phyloP scores from a whole-genome alignment of 2,113 vertebrate genomes.

The Regulus satrapa region DNA sequence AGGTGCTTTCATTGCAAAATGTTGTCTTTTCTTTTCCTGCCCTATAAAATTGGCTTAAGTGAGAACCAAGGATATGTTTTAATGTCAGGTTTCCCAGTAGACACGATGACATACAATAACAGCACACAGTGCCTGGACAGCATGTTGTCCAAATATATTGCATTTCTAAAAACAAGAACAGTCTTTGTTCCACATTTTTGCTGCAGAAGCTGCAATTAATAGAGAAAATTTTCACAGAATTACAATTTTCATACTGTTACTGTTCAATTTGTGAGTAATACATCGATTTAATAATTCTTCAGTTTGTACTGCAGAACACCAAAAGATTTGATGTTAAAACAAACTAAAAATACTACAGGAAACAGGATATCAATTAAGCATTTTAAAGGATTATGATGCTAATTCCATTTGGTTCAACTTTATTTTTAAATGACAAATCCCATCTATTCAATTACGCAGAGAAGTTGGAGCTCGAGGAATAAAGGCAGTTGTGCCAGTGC shows the following conservation, averaged over 20 bases:
- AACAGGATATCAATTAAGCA: constrained; percentile 57
- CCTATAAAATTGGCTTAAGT: constrained; percentile 85
- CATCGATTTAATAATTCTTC: neutral
- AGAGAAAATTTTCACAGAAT: constrained; percentile 2
- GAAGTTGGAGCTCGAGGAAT: neutral
- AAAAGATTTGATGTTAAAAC: constrained; percentile 62
- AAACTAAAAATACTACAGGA: constrained; percentile 58
- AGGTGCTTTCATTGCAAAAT: constrained; percentile 87
- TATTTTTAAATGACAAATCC: constrained; percentile 23
- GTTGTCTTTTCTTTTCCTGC: constrained; percentile 81
- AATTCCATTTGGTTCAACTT: constrained; percentile 32
- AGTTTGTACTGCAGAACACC: neutral
- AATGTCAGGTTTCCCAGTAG: constrained; percentile 78
- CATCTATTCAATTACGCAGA: neutral
- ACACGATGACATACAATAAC: constrained; percentile 70
- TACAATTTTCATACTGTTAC: neutral
- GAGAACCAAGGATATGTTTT: constrained; percentile 82
- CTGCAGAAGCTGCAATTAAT: neutral
- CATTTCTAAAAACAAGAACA: constrained; percentile 38
- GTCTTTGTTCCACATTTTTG: constrained; percentile 54
- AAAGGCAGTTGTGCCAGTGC: neutral
- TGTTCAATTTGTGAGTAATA: neutral
- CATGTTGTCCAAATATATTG: constrained; percentile 42
- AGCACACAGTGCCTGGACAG: constrained; percentile 18
- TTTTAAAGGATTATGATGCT: constrained; percentile 54